Base-by-base conservation (phyloP, 30 jellyfish, hydroid and myxozoan genomes). In the Cassiopea andromeda region DNA sequence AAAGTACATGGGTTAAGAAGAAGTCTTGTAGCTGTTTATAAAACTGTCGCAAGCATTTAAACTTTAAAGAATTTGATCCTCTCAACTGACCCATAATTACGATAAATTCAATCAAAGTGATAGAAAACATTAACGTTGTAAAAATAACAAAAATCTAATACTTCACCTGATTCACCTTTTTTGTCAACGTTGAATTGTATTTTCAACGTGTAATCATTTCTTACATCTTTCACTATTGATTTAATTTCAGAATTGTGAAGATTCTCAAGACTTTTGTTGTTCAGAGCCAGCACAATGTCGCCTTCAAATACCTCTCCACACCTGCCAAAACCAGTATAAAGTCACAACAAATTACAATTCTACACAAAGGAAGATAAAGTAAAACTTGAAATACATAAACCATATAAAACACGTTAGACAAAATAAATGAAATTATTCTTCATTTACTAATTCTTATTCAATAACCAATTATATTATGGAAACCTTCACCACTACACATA, bases 301-400 rank as follows among this genome's bases (percentile, higher is more conserved):
- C 94, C 94, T 75, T 87, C 94, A 6, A 68, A 54, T 43, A 87
- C 43, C 60, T 77, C 94, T 14, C 93, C 93, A 75, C 78, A 75
- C 58, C 94, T 87, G 79, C 15, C 5, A 50, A 50, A 50, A 50
- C 64, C 5, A 9, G 9, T 50, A 5, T 9, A 50, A 5, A 50
- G 64, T 50, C 64, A 50, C 9, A 50, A 50, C 64, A 50, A 50
- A 50, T 50, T 5, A 9, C 5, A 50, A 50, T 9, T 2, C 27
- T 47, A 74, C 60, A 46, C 8, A 14, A 74, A 14, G 8, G 8
- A 2, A 5, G 83, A 74, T n/a, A 27, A 5, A 74, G 7, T 5
- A 16, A 5, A 17, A n/a, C 5, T 14, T 8, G 45, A 2, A 46
- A 3, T n/a, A 67, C 17, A 44, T n/a, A n/a, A n/a, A n/a, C n/a